A percentile compares a stretch with the other conserved stretches of the same genome.
Conservation (phyloP, 2,113 vertebrate genomes). For the Podilymbus podiceps region DNA sequence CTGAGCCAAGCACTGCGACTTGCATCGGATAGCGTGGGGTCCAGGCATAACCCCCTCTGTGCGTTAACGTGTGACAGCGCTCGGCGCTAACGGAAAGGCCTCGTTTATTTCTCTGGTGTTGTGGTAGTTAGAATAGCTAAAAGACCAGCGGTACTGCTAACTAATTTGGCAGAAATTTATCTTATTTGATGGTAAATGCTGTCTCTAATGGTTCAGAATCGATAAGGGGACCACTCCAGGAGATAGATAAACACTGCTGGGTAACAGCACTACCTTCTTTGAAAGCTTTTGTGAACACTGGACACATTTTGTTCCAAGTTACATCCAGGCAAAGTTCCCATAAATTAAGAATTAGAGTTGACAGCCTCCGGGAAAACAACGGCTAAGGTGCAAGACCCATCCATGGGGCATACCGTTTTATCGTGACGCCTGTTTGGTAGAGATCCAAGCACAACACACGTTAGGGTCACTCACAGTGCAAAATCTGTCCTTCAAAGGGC, state of each 20-base stretch:
- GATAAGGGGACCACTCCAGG: constrained; percentile 73
- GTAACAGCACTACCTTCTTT: constrained; percentile 74
- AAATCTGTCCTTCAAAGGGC: background rate
- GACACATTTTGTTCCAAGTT: constrained; percentile 76
- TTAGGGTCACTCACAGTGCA: background rate
- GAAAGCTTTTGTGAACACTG: constrained; percentile 76
- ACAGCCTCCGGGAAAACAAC: background rate
- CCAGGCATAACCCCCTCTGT: background rate
- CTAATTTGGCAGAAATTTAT: background rate
- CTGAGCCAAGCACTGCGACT: background rate
- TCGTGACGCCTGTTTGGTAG: background rate
- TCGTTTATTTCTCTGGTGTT: background rate
- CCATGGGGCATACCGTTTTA: background rate
- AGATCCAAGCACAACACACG: background rate
- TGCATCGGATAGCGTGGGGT: background rate
- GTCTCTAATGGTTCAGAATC: constrained; percentile 66
- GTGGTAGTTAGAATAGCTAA: background rate
- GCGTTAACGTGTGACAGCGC: background rate
- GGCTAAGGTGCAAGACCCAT: background rate
- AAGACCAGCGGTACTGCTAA: background rate
- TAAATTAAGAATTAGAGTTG: background rate
- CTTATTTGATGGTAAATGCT: background rate
- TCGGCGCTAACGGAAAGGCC: background rate
- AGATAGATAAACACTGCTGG: constrained; percentile 71
- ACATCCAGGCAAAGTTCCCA: constrained; percentile 80